Evolutionary conservation across 2,888 invertebrate species (phyloP).

Genomic region (Nomada ruficornis): DNA sequence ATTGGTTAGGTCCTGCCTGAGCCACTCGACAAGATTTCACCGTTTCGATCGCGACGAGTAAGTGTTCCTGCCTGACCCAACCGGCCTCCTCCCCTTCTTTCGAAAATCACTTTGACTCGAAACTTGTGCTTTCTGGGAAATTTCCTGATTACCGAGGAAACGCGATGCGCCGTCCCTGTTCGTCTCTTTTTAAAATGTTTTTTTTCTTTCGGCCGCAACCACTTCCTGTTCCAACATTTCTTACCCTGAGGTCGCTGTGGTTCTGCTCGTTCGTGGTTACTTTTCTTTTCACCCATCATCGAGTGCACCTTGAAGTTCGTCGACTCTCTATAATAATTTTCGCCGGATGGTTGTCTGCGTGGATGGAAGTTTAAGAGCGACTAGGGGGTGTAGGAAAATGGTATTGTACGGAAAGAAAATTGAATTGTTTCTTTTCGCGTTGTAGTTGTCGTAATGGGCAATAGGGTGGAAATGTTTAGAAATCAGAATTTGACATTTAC

Average conservation of each 20-base stretch:
- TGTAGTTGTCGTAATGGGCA: background rate
- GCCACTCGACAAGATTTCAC: constrained; percentile 64
- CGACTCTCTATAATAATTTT: background rate
- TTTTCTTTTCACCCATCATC: constrained; percentile 3
- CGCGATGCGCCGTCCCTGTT: constrained; percentile 33
- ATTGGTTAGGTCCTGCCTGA: constrained; percentile 56
- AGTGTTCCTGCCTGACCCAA: constrained; percentile 48
- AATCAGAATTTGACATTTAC: too few species aligned
- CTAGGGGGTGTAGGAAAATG: background rate
- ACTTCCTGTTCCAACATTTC: background rate
- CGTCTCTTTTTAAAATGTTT: background rate
- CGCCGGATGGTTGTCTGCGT: constrained; percentile 8
- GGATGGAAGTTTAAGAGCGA: background rate
- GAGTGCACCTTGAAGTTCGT: background rate
- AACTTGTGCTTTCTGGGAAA: constrained; percentile 61
- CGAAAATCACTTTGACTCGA: constrained; percentile 63
- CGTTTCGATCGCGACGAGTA: constrained; percentile 63
- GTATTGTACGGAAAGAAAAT: background rate
- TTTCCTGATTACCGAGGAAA: constrained; percentile 64
- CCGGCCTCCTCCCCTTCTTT: constrained; percentile 2
- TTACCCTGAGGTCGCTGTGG: background rate
- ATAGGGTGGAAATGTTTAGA: too few species aligned
- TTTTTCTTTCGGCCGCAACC: background rate
- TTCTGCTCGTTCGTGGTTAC: constrained; percentile 6
- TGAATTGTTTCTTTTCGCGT: background rate